Base-by-base conservation (phyloP, 2,797 vertebrate genomes). In the Enoplosus armatus region DNA sequence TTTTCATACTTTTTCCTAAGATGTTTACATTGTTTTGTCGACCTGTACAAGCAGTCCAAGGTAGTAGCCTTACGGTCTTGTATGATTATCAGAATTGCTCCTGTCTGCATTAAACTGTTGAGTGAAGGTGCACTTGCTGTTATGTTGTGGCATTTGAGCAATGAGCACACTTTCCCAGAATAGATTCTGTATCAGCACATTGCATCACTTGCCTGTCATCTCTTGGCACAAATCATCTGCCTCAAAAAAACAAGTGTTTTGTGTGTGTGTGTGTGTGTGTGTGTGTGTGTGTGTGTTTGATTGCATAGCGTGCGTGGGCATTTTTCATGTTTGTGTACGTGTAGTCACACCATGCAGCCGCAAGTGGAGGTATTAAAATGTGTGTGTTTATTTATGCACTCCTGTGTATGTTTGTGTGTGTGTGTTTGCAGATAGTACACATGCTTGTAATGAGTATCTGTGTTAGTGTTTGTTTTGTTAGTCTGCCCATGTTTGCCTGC, bases 171-270 rank as follows among this genome's bases (percentile, higher is more conserved):
- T 20, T 54, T 68, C 75, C 75, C 54, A 65, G 80, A 89, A 88
- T 84, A 92, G 83, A 80, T 43, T 58, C 11, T 63, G 79, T 71
- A 84, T 91, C 84, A 84, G 79, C 77, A 85, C 84, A 55, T 85
- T 83, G 71, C 84, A 83, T 91, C 82, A 81, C 75, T 75, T 41
- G 65, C 41, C 63, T 82, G 82, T 82, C 80, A 53, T 65, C 69
- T 82, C 48, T 58, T 72, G 63, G 68, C 82, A 80, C 75, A 78
- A 82, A 82, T 80, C 77, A 82, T 59, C 70, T 37, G 26, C 45
- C 75, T 37, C 4, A 1, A 71, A 80, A 71, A 73, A 71, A 72
- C 56, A 71, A 60, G 27, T 51, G 43, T 72, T 85, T 78, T 31
- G 45, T n/a, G n/a, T 75, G 55, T 50, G 29, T 73, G 33, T 6